Evolutionary conservation across 2,797 vertebrate species (phyloP).

Genomic region (Falco berigora): DNA sequence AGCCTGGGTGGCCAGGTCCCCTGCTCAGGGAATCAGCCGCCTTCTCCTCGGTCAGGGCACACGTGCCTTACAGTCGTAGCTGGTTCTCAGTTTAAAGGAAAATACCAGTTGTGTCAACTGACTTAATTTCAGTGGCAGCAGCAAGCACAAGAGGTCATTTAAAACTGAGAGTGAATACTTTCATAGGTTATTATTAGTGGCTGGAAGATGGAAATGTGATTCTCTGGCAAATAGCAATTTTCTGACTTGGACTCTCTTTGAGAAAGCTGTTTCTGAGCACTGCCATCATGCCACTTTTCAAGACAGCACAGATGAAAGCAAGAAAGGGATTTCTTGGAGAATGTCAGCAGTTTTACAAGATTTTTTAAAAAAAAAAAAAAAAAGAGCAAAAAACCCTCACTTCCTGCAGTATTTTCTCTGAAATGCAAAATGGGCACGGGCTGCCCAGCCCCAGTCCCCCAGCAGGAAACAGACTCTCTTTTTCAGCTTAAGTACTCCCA

Average conservation of each 20-base stretch:
- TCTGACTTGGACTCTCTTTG: constrained; percentile 1
- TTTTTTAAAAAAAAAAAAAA: background rate
- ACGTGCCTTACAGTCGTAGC: background rate
- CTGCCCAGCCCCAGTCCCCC: background rate
- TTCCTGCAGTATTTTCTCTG: background rate
- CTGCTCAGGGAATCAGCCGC: background rate
- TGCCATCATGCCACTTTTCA: constrained; percentile 4
- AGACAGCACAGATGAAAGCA: background rate
- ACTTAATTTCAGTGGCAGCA: constrained; percentile 2
- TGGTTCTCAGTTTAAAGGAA: constrained; percentile 6
- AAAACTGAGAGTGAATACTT: constrained; percentile 33
- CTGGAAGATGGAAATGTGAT: constrained; percentile 37
- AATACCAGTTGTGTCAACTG: background rate
- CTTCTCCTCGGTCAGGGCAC: background rate
- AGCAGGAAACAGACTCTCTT: constrained; percentile 21
- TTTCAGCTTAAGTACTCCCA: constrained; percentile 40
- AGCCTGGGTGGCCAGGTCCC: background rate
- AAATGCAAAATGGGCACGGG: background rate
- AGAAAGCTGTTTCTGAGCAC: background rate
- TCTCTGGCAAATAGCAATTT: background rate
- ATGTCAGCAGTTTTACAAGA: background rate
- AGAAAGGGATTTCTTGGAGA: constrained; percentile 20
- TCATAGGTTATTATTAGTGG: constrained; percentile 38
- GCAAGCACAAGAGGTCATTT: constrained; percentile 9
- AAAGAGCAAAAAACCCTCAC: background rate